These are phyloP conservation scores for Hymenochirus boettgeri DNA, from an alignment of 2,113 vertebrate species.

Conservation along the genomic window DNA sequence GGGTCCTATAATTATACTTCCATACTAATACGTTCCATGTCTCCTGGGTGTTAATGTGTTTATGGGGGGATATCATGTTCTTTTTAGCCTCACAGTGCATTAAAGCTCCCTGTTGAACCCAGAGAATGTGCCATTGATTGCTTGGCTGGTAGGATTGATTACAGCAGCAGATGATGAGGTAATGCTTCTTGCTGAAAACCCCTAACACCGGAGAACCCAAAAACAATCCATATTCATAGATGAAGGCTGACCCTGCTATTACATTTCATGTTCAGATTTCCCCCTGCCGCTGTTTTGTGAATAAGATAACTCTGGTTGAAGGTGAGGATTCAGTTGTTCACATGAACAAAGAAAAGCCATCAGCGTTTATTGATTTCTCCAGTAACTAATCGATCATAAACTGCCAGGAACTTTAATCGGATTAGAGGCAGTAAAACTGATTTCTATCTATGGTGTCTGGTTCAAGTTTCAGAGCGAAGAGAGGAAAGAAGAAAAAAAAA, in stretches of 20 bases:
- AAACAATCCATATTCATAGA: constrained; percentile 47
- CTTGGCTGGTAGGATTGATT: constrained; percentile 61
- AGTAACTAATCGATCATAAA: constrained; percentile 56
- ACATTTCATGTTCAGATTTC: constrained; percentile 22
- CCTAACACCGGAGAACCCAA: constrained; percentile 44
- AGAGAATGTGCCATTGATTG: constrained; percentile 55
- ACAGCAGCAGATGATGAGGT: constrained; percentile 60
- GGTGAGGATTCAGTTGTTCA: constrained; percentile 23
- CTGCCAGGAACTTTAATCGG: constrained; percentile 63
- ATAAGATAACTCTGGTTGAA: fast-evolving
- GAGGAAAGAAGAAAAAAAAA: constrained; percentile 42
- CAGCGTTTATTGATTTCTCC: constrained; percentile 54
- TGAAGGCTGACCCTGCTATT: constrained; percentile 35
- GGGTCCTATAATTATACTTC: no score
- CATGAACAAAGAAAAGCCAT: constrained; percentile 41
- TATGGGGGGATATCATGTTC: constrained; percentile 46
- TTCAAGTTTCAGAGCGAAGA: constrained; percentile 70
- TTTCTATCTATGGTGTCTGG: constrained; percentile 70
- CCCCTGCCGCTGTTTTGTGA: constrained; percentile 7
- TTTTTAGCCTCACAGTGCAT: constrained; percentile 54
- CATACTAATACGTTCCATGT: background rate
- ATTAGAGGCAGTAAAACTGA: constrained; percentile 66
- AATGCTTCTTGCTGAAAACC: constrained; percentile 60
- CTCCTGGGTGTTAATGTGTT: constrained; percentile 31
- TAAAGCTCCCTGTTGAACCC: constrained; percentile 49